phyloP scores from a whole-genome alignment of 1,140 invertebrate species.

The Sarcophaga bullata region DNA sequence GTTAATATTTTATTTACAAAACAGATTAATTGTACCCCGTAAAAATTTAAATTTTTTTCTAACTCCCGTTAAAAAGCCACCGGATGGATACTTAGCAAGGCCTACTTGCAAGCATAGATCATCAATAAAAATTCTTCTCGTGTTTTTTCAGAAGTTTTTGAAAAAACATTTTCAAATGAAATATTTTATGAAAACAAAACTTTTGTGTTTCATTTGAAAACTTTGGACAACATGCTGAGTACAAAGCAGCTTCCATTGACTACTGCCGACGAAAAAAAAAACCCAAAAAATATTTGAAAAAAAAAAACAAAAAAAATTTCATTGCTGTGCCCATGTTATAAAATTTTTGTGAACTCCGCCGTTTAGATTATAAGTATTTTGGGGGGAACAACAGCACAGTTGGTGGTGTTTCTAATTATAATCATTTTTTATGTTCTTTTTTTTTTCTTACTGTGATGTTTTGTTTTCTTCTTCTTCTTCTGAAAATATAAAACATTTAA shows the following conservation, averaged over 20 bases:
- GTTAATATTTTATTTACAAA: too few relatives aligned
- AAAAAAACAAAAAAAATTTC: constrained; percentile 7
- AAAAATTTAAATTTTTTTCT: too few relatives aligned
- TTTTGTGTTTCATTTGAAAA: background rate
- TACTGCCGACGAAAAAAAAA: constrained; percentile 23
- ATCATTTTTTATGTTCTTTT: background rate
- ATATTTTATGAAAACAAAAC: background rate
- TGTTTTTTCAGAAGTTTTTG: too few relatives aligned
- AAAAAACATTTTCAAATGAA: background rate
- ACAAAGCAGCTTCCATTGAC: constrained; percentile 31
- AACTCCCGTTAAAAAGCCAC: too few relatives aligned
- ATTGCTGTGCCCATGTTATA: background rate
- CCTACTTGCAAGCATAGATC: too few relatives aligned
- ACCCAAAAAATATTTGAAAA: background rate
- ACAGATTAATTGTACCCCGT: too few relatives aligned
- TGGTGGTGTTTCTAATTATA: constrained; percentile 21
- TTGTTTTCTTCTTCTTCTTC: background rate
- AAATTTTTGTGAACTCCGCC: constrained; percentile 21
- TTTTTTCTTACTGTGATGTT: background rate
- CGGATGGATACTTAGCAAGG: too few relatives aligned
- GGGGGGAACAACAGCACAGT: constrained; percentile 27
- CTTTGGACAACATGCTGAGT: constrained; percentile 25
- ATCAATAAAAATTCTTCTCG: too few relatives aligned
- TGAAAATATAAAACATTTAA: background rate
- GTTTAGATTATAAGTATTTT: constrained; percentile 17